Evolutionary conservation across 2,113 vertebrate species (phyloP), one percentile per base, ranked within the genome.

Genomic region (Parus major): DNA sequence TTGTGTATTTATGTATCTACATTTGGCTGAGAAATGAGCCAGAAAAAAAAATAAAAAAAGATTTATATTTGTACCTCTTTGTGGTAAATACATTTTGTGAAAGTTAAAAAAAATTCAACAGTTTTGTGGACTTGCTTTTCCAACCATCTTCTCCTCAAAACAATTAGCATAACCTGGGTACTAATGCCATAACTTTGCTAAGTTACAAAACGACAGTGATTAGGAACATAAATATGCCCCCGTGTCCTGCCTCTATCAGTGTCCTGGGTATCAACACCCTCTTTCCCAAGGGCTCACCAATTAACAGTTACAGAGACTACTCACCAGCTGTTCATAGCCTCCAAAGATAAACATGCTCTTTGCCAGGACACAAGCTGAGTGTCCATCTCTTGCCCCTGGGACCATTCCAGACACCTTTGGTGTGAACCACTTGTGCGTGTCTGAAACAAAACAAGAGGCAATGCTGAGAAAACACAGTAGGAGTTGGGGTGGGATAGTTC

Each of bases 341-440:
- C 99, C 99, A 35, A 99, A 99, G 97, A 99, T 98, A 97, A 99
- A 99, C 99, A 99, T 99, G 95, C 97, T 98, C 94, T 99, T 99
- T 59, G 98, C 98, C 94, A 99, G 93, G 87, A 99, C 98, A 75
- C 99, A 99, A 88, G 99, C 99, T 0, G 99, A 99, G 97, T 99
- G 99, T 55, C 99, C 99, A 44, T 99, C 99, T 86, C 99, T 98
- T 1, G 99, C 99, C 35, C 99, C 99, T 35, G 99, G 99, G 90
- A 99, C 97, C 64, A 98, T 98, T 88, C 99, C 99, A 21, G 98
- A 98, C 78, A 99, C 98, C 86, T 98, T 99, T 29, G 99, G 99
- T 1, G 99, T 99, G 96, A 98, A 98, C 99, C 99, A 99, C 86
- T 98, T 98, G 97, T 99, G 99, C 29, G 97, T 98, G 95, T 98